Conservation (phyloP, 2,113 vertebrate genomes). For the Sporophila hypoxantha region DNA sequence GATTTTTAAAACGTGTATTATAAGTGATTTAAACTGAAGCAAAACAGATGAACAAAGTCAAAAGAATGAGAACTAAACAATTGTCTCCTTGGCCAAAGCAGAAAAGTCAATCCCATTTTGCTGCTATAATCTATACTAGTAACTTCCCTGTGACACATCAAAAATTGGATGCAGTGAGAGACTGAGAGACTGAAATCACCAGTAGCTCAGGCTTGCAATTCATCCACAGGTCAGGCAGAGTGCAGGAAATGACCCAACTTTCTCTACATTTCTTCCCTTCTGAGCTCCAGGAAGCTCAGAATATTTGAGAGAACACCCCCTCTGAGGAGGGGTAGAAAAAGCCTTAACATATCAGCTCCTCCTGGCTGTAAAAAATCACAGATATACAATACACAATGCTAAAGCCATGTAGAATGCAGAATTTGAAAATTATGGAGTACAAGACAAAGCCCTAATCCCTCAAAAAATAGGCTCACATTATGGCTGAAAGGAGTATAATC, state of each 20-base stretch:
- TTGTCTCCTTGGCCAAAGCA: neutral
- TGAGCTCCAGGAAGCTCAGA: neutral
- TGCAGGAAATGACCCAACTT: neutral
- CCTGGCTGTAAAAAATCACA: neutral
- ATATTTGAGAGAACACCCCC: neutral
- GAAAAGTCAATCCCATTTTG: conserved; percentile 16
- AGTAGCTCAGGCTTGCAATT: neutral
- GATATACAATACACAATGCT: neutral
- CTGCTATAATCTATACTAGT: neutral
- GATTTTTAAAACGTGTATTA: neutral
- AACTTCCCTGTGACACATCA: conserved; percentile 16
- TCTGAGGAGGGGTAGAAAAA: neutral
- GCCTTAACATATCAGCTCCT: neutral
- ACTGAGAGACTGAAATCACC: neutral
- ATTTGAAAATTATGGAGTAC: neutral
- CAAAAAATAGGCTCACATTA: neutral
- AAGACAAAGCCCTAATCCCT: neutral
- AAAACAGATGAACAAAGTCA: neutral
- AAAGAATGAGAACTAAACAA: neutral
- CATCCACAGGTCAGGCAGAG: conserved; percentile 22
- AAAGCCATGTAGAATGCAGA: neutral
- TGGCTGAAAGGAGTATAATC: neutral
- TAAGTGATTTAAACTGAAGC: neutral
- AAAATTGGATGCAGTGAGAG: conserved; percentile 1
- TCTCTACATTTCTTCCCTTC: neutral